Conservation (phyloP, 2,797 vertebrate genomes). For the Parauchenoglanis punctatus region DNA sequence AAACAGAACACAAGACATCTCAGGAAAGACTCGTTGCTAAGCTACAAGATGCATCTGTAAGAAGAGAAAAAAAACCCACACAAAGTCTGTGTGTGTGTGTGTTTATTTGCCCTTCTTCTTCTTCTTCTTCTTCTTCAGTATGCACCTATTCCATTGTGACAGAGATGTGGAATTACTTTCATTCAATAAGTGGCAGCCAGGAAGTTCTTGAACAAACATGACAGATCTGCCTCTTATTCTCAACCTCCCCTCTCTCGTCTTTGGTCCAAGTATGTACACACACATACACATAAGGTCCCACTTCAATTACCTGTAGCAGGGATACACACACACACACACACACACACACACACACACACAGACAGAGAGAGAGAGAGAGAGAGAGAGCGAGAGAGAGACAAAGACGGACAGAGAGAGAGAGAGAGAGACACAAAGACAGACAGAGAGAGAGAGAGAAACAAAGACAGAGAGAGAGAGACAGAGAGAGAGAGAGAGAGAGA, state of each 20-base stretch:
- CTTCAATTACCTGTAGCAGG: slow-evolving; percentile 52
- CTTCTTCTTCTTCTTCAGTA: not conserved
- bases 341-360: not conserved
- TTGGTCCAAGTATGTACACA: slow-evolving; percentile 39
- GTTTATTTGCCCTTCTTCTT: slow-evolving; percentile 33
- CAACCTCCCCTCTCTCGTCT: slow-evolving; percentile 52
- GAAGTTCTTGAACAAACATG: slow-evolving; percentile 74
- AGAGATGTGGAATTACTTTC: slow-evolving; percentile 62
- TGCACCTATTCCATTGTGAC: slow-evolving; percentile 49
- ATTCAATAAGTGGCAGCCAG: slow-evolving; percentile 66
- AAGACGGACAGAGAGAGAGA: slow-evolving; percentile 46
- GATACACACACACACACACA: not conserved
- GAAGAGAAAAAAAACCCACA: slow-evolving; percentile 23
- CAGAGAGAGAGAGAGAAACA: not conserved
- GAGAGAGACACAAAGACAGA: not conserved
- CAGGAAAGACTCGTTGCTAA: slow-evolving; percentile 59
- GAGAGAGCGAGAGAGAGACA: slow-evolving; percentile 25
- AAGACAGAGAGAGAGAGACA: slow-evolving; percentile 23
- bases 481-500: not conserved
- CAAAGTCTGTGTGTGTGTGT: slow-evolving; percentile 24
- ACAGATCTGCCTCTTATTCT: slow-evolving; percentile 58
- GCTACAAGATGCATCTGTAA: slow-evolving; percentile 61
- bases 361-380: slow-evolving; percentile 27
- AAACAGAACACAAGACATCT: slow-evolving; percentile 48
- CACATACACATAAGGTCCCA: slow-evolving; percentile 28